phyloP scores from a whole-genome alignment of 2,113 vertebrate genomes.

The Pantherophis guttatus region DNA sequence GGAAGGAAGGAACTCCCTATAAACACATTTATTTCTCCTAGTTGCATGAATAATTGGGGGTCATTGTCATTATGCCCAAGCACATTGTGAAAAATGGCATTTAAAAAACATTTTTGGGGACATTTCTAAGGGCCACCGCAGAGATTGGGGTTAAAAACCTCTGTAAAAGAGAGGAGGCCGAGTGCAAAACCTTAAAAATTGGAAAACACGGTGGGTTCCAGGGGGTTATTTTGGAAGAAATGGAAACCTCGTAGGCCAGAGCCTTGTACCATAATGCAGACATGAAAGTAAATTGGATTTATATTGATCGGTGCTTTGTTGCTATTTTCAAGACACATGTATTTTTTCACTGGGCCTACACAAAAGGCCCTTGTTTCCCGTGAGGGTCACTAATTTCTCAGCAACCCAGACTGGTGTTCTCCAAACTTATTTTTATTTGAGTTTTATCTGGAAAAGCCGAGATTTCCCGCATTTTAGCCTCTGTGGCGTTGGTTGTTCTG shows the following conservation, averaged over 20 bases:
- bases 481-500: background rate
- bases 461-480: background rate
- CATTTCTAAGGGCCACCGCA: background rate
- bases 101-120: background rate
- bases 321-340: background rate
- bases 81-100: background rate
- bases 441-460: background rate
- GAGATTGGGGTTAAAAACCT: background rate
- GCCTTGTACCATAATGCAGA: background rate
- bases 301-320: background rate
- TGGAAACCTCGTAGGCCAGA: background rate
- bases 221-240: background rate
- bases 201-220: background rate
- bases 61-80: background rate
- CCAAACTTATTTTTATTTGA: background rate
- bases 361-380: background rate
- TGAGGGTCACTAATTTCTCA: background rate
- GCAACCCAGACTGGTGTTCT: background rate
- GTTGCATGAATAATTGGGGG: background rate
- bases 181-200: background rate
- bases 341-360: background rate
- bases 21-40: background rate
- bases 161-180: background rate
- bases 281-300: background rate
- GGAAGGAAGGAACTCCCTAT: background rate